phyloP scores from a whole-genome alignment of 2,113 vertebrate genomes.

The Platysteira castanea region DNA sequence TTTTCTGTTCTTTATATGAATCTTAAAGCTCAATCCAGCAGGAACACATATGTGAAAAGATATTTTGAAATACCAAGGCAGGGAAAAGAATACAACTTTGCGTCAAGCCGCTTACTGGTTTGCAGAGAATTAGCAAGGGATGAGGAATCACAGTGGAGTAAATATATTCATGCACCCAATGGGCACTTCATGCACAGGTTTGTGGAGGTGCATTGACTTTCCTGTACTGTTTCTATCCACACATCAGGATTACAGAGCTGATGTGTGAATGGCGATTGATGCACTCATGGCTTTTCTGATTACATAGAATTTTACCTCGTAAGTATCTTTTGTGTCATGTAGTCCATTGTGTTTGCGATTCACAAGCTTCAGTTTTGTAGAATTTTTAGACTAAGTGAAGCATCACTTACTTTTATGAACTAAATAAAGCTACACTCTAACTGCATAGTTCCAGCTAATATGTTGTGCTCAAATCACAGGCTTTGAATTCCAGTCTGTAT shows the following conservation, averaged over 20 bases:
- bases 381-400: background rate
- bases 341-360: background rate
- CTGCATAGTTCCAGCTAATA: background rate
- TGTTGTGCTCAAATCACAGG: background rate
- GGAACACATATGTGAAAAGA: background rate
- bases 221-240: background rate
- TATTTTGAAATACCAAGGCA: background rate
- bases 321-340: background rate
- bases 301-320: background rate
- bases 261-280: background rate
- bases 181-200: background rate
- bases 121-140: background rate
- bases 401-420: background rate
- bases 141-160: background rate
- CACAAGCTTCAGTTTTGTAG: background rate
- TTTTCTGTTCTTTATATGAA: background rate
- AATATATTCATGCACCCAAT: background rate
- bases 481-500: background rate
- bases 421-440: background rate
- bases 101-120: background rate
- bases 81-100: background rate
- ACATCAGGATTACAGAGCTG: background rate
- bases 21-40: background rate
- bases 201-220: background rate
- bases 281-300: background rate